Evolutionary conservation across 2,797 vertebrate species (phyloP), one percentile per base, ranked within the genome.

Genomic region (Channa striata): DNA sequence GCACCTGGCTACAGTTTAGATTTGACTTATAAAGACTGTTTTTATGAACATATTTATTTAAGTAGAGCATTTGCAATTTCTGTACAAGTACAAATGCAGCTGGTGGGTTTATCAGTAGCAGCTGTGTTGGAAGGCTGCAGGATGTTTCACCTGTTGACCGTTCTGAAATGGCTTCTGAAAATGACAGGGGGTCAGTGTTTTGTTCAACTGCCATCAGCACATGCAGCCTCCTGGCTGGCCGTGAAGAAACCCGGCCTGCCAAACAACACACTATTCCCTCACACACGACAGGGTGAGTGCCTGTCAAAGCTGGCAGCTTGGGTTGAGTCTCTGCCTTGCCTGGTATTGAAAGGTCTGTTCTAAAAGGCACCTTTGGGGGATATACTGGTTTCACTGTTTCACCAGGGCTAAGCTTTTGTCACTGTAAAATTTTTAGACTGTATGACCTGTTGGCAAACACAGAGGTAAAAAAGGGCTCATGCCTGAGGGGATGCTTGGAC

Each of bases 191-290:
- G 59, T 79, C 85, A 68, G 69, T 64, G 74, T 89, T 89, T 91
- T 92, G 89, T 92, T 83, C 59, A 72, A 73, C 85, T 91, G 87
- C 80, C 91, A 90, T 87, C 75, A 68, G 78, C 89, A 90, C 84
- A 88, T 87, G 88, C 33, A 77, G 36, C 70, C 73, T 78, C 68
- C 75, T 56, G 66, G 49, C 53, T 1, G 34, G 47, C 59, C 77
- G 58, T 33, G 60, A 71, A 50, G 65, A 81, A 68, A 67, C 57
- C 74, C 54, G 71, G 59, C 72, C 56, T 1, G 51, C 65, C 0
- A 13, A 48, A 52, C 49, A 59, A 4, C 76, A 54, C 48, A 5
- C 68, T 7, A 8, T 57, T 54, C 47, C 23, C 30, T 0, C 73
- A 86, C 77, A 82, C 74, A 63, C 69, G 67, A 64, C 81, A 64